A percentile compares a stretch with the other conserved stretches of the same genome.
Evolutionary conservation across 1,140 invertebrate genomes (phyloP).

Genomic region (Drosophila carrolli): DNA sequence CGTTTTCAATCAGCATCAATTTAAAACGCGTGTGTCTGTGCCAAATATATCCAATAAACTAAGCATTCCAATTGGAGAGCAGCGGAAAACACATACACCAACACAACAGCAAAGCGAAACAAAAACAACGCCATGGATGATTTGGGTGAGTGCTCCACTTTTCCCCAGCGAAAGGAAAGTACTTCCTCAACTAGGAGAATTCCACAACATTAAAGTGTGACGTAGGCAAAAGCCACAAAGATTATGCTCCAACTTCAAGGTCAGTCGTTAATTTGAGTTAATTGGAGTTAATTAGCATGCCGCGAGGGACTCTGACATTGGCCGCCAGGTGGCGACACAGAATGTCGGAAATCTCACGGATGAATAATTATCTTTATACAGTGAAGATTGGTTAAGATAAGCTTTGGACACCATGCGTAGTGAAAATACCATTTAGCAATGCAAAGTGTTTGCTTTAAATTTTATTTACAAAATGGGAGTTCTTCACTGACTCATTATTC

Average conservation of each 20-base stretch:
- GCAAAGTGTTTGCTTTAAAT: too few species aligned
- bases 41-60: constrained; percentile 40
- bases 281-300: constrained; percentile 62
- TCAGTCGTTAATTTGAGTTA: constrained; percentile 55
- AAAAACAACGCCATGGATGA: constrained; percentile 61
- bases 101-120: constrained; percentile 27
- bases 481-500: not conserved
- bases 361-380: constrained; percentile 27
- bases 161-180: constrained; percentile 10
- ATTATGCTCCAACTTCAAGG: constrained; percentile 52
- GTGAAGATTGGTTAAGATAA: not conserved
- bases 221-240: constrained; percentile 11
- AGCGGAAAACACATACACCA: constrained; percentile 11
- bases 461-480: too few species aligned
- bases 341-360: constrained; percentile 15
- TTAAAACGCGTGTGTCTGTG: constrained; percentile 48
- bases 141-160: constrained; percentile 61
- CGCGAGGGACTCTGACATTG: constrained; percentile 1
- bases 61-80: constrained; percentile 42
- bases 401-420: not conserved
- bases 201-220: constrained; percentile 13
- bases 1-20: constrained; percentile 51
- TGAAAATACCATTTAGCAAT: too few species aligned
- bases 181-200: constrained; percentile 41
- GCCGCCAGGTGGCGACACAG: constrained; percentile 43